Evolutionary conservation across 2,113 vertebrate species (phyloP).

Genomic region (Neofelis nebulosa): DNA sequence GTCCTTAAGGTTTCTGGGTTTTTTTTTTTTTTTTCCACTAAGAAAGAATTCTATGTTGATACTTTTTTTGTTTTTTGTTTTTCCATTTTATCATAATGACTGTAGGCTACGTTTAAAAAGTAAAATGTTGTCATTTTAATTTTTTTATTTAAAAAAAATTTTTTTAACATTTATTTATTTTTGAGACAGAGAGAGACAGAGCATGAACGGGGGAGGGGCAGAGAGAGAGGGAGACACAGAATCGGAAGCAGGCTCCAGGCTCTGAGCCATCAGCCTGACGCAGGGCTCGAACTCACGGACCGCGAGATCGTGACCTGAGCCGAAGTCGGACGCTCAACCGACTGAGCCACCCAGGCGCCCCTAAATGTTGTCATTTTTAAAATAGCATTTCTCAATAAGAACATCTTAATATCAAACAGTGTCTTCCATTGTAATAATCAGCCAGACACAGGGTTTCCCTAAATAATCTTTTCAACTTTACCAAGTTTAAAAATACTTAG

Average conservation of each 20-base stretch:
- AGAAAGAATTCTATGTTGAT: neutral
- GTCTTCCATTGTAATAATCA: neutral
- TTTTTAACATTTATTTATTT: no score
- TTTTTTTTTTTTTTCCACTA: neutral
- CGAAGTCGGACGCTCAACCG: no score
- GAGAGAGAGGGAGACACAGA: no score
- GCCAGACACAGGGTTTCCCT: neutral
- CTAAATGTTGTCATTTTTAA: neutral
- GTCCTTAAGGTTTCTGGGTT: neutral
- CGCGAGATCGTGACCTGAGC: no score
- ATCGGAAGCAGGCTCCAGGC: no score
- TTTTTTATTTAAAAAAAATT: no score
- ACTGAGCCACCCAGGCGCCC: no score
- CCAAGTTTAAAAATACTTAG: neutral
- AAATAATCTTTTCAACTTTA: neutral
- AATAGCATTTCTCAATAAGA: neutral
- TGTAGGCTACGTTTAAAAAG: neutral
- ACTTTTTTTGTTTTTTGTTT: neutral
- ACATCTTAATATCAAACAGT: neutral
- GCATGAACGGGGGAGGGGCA: no score
- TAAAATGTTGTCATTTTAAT: neutral
- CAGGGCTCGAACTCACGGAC: no score
- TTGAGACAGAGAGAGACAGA: no score
- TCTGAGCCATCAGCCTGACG: no score
- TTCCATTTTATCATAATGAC: neutral